Evolutionary conservation across 2,888 invertebrate genomes (phyloP).

Genomic region (Ligdia adustata): DNA sequence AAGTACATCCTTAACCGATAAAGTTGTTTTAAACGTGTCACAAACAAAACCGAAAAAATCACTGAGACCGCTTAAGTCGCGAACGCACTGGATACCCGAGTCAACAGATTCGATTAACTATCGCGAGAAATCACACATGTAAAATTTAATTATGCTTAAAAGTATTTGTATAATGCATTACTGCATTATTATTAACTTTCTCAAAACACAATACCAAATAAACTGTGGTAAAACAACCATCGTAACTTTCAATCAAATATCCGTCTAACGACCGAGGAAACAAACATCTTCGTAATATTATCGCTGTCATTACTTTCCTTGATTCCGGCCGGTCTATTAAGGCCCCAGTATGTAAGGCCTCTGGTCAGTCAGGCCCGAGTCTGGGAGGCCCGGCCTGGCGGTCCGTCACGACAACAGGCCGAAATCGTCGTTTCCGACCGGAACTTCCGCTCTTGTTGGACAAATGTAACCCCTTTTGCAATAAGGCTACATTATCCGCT

Average conservation of each 20-base stretch:
- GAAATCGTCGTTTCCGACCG: conserved; percentile 14
- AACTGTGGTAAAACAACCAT: not conserved
- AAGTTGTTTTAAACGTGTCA: too few relatives aligned
- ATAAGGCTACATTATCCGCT: conserved; percentile 13
- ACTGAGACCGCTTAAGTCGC: too few relatives aligned
- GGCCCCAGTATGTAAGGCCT: conserved; percentile 37
- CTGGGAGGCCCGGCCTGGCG: conserved; percentile 51
- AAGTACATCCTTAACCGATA: too few relatives aligned
- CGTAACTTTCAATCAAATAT: conserved; percentile 10
- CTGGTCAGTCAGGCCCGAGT: too few relatives aligned
- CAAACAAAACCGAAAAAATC: too few relatives aligned
- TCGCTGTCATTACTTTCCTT: conserved; percentile 42
- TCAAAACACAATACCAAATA: too few relatives aligned
- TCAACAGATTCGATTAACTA: too few relatives aligned
- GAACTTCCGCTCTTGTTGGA: conserved; percentile 43
- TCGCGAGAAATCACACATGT: too few relatives aligned
- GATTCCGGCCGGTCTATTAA: conserved; percentile 41
- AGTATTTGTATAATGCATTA: too few relatives aligned
- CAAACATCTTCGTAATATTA: conserved; percentile 38
- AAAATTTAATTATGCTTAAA: too few relatives aligned
- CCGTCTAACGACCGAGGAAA: conserved; percentile 21
- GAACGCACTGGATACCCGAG: too few relatives aligned
- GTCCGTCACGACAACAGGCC: conserved; percentile 14
- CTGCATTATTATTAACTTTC: too few relatives aligned
- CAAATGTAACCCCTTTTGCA: conserved; percentile 36